Evolutionary conservation across 2,888 invertebrate species (phyloP), one percentile per base, ranked within the genome.

Genomic region (Sminthurinus aureus): DNA sequence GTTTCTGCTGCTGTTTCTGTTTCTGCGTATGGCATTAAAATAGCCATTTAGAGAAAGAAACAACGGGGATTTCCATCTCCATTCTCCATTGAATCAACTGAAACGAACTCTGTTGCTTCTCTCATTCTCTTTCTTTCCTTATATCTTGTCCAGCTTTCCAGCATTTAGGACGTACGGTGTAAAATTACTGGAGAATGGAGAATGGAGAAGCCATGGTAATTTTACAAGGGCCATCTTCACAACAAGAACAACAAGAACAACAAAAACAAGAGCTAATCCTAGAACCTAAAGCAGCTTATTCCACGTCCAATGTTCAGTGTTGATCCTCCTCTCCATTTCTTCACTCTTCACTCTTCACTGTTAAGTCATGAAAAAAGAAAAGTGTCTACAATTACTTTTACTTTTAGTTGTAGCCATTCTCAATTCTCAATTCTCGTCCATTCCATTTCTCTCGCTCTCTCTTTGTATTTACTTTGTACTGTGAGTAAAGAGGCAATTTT

Each of bases 41-140:
- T 85, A 81, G 77, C 84, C 84, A 83, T 84, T 79, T 38, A 6
- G 85, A 85, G 86, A 84, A 82, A n/a, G n/a, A n/a, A 84, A 76
- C 13, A 84, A 83, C 79, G 78, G 81, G 83, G 79, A 74, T 85
- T 82, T 79, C 78, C 83, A 81, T 79, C 79, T 81, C 84, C 75
- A 15, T 51, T 79, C 79, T 81, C 84, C 38, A 38, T 38, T 75
- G 74, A 18, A 38, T 26, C 26, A 58, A 58, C 38, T 26, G 26
- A 11, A 74, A 74, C 26, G 74, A 74, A 74, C 58, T 58, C 9
- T 58, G 58, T 58, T 2, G 38, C 38, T 58, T 58, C 58, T 2
- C 9, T 58, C 58, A n/a, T 18, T 58, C 2, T 58, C 13, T 9
- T 13, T 58, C 13, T 58, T 58, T 58, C 4, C 13, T 11, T 13